A percentile compares a stretch with the other conserved stretches of the same genome.
Conservation (phyloP, 2,888 invertebrate genomes). For the Noctua pronuba region DNA sequence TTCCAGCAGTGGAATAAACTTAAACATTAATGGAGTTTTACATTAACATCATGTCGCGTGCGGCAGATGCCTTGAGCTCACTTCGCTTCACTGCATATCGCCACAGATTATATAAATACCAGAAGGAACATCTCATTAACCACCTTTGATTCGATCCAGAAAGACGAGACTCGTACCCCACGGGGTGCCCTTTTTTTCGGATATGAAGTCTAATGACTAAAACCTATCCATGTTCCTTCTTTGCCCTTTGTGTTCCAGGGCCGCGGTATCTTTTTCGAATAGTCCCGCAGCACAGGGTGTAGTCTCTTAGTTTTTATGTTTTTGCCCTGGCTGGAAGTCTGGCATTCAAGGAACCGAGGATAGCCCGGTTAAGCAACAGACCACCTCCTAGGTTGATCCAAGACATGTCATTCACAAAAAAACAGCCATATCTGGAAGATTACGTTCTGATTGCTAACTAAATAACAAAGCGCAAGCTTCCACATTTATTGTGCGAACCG, state of each 20-base stretch:
- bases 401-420: background rate
- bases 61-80: slow-evolving; percentile 69
- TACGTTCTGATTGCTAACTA: background rate
- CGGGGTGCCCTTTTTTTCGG: too few species aligned
- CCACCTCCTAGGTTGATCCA: background rate
- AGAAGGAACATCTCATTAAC: slow-evolving; percentile 8
- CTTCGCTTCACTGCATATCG: slow-evolving; percentile 69
- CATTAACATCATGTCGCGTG: slow-evolving; percentile 67
- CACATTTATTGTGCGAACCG: too few species aligned
- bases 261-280: too few species aligned
- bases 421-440: background rate
- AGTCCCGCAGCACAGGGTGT: too few species aligned
- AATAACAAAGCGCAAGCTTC: too few species aligned
- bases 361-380: background rate
- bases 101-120: slow-evolving; percentile 35
- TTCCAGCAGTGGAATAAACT: slow-evolving; percentile 55
- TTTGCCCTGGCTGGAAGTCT: background rate
- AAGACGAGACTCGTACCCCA: background rate
- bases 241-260: too few species aligned
- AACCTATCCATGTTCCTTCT: too few species aligned
- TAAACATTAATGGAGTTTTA: slow-evolving; percentile 64
- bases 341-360: background rate
- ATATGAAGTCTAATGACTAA: too few species aligned
- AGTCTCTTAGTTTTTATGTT: background rate
- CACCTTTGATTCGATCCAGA: background rate